Conservation (phyloP, 2,888 invertebrate genomes). For the Hypolimnas misippus region DNA sequence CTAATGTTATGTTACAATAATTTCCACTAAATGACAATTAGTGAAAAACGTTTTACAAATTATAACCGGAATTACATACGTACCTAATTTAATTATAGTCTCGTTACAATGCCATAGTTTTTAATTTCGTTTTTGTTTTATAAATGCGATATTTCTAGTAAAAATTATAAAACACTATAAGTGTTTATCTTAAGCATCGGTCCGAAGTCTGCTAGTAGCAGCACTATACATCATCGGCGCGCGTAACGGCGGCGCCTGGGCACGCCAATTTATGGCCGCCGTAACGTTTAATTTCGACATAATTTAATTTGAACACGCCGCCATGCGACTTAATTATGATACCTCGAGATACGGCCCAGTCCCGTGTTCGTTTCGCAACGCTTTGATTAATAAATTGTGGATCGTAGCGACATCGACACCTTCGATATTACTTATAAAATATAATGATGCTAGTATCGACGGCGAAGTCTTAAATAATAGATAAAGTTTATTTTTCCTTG, state of each 20-base stretch:
- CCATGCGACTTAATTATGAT: constrained; percentile 55
- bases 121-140: too few relatives aligned
- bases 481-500: too few relatives aligned
- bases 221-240: constrained; percentile 57
- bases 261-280: constrained; percentile 48
- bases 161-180: too few relatives aligned
- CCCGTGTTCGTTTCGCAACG: constrained; percentile 31
- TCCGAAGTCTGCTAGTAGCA: constrained; percentile 50
- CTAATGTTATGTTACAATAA: too few relatives aligned
- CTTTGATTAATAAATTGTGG: constrained; percentile 32
- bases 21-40: too few relatives aligned
- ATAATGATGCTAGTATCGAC: too few relatives aligned
- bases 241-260: constrained; percentile 50
- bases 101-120: too few relatives aligned
- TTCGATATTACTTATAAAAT: constrained; percentile 6
- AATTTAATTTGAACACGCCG: constrained; percentile 60
- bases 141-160: too few relatives aligned
- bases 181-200: constrained; percentile 8
- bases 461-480: too few relatives aligned
- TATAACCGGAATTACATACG: too few relatives aligned
- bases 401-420: constrained; percentile 27
- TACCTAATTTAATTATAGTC: too few relatives aligned
- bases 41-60: too few relatives aligned
- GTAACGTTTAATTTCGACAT: constrained; percentile 58
- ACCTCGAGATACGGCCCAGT: constrained; percentile 39